A percentile compares a stretch with the other conserved stretches of the same genome.
These are phyloP conservation scores for Chaenodraco wilsoni DNA, from an alignment of 2,797 vertebrate species.

Conservation along the genomic window DNA sequence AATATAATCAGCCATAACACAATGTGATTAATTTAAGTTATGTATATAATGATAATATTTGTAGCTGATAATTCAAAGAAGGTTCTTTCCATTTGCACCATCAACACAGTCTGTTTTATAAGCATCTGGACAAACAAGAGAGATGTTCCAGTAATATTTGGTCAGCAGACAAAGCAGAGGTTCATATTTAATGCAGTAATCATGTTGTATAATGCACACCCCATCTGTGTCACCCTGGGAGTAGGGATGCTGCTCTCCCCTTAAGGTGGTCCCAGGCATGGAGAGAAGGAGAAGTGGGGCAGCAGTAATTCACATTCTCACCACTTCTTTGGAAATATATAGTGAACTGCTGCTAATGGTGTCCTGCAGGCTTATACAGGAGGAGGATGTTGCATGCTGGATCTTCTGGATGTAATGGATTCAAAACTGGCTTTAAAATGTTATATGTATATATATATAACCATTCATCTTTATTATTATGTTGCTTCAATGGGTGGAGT, in stretches of 20 bases:
- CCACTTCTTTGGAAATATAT: conserved; percentile 55
- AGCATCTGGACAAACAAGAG: conserved; percentile 35
- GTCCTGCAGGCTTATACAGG: conserved; percentile 28
- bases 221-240: conserved; percentile 57
- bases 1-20: background rate
- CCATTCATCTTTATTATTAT: background rate
- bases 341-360: conserved; percentile 47
- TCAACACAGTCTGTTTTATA: background rate
- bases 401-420: background rate
- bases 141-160: background rate
- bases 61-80: background rate
- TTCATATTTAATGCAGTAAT: conserved; percentile 52
- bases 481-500: background rate
- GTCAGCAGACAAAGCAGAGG: background rate
- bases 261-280: conserved; percentile 49
- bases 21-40: no score
- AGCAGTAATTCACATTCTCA: conserved; percentile 71
- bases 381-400: background rate
- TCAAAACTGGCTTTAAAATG: conserved; percentile 1
- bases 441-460: no score
- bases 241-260: conserved; percentile 39
- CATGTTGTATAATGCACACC: conserved; percentile 57
- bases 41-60: background rate
- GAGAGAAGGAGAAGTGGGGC: conserved; percentile 65
- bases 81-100: background rate